Conservation (phyloP, 2,888 invertebrate genomes). For the Mythimna vitellina region DNA sequence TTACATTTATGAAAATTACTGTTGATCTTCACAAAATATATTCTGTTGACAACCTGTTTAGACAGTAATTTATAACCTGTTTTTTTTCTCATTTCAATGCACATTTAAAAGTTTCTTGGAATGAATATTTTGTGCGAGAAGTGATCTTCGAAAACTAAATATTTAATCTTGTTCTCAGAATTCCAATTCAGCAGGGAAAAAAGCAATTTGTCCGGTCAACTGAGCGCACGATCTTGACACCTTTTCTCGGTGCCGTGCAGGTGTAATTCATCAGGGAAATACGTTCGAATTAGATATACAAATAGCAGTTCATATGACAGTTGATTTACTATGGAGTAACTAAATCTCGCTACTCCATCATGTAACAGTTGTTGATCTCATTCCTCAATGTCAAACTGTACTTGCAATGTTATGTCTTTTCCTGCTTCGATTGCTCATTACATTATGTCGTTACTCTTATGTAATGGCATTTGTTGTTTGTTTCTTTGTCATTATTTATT, state of each 20-base stretch:
- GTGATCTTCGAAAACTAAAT: constrained; percentile 1
- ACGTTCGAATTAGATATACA: constrained; percentile 29
- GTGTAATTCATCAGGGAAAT: constrained; percentile 7
- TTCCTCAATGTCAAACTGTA: constrained; percentile 47
- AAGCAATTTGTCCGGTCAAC: background rate
- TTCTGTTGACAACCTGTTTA: constrained; percentile 38
- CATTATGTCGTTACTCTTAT: constrained; percentile 38
- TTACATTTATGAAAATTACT: constrained; percentile 51
- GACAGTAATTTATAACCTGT: constrained; percentile 22
- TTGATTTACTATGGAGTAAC: constrained; percentile 30
- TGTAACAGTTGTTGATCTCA: constrained; percentile 40
- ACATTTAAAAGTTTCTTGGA: constrained; percentile 18
- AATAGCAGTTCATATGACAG: constrained; percentile 18
- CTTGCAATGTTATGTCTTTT: constrained; percentile 32
- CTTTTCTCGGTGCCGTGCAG: background rate
- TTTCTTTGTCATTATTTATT: constrained; percentile 50
- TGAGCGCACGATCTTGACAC: background rate
- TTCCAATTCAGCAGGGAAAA: background rate
- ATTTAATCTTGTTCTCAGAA: background rate
- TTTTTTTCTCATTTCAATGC: background rate
- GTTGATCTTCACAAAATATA: constrained; percentile 32
- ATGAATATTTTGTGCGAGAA: background rate
- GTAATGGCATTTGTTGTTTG: constrained; percentile 44
- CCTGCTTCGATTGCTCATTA: constrained; percentile 34
- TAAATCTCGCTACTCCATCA: constrained; percentile 11